Base-by-base conservation (phyloP, 2,888 invertebrate species). In the Lochmaea capreae region DNA sequence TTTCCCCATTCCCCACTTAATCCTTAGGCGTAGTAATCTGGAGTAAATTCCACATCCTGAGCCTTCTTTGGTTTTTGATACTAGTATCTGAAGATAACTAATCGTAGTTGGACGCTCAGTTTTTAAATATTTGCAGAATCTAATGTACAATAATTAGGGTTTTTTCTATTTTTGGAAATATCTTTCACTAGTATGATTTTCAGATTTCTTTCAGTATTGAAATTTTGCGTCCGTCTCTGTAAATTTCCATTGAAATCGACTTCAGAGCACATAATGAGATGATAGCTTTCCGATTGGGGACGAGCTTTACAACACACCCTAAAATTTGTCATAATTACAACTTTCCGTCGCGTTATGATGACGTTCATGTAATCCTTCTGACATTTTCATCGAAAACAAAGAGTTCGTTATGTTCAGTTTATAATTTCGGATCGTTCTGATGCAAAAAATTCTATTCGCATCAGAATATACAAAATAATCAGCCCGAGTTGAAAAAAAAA, bases 231-330 rank as follows among this genome's bases (percentile, higher is more conserved):
- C 39, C 22, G 42, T 54, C 54, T 63, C 62, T 22, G 52, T 42
- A 22, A 67, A 43, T 57, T 66, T 52, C 49, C 66, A 67, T 65
- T 42, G 52, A 43, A 43, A 57, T n/a, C 70, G 33, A 65, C 33
- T 54, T 54, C 33, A 33, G 33, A 33, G 33, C 3, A 33, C 81
- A 83, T 85, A 85, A 86, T 85, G 85, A 86, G 85, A 84, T 84
- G 86, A 85, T 85, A 83, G 84, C 84, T 85, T 83, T 84, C 84
- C 81, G 84, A 84, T 85, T 83, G 83, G 81, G 79, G 79, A 76
- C 62, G 74, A 67, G 49, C 59, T 62, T 66, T 69, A 70, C 67
- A 72, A 68, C 62, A 65, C 77, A 67, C 76, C 77, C 79, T 81
- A 58, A 84, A 85, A 85, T 85, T 84, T 84, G 84, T 78, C 81